phyloP scores from a whole-genome alignment of 2,113 vertebrate genomes.

The Lucifuga dentata region DNA sequence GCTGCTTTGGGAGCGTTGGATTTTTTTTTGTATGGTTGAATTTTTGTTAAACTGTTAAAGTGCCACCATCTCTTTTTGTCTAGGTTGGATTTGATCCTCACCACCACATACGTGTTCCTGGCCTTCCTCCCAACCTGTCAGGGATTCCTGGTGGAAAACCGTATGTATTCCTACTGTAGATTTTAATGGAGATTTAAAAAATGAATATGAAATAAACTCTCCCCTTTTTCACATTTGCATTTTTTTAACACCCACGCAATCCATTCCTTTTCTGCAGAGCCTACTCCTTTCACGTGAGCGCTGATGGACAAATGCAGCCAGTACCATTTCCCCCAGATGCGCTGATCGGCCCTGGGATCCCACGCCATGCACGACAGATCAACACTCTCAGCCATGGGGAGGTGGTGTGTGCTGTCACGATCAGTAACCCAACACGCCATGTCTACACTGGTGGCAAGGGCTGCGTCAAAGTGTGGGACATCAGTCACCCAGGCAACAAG shows the following conservation, averaged over 20 bases:
- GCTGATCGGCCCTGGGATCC: slow-evolving; percentile 93
- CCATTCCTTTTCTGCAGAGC: slow-evolving; percentile 79
- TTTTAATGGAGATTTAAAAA: background rate
- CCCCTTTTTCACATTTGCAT: background rate
- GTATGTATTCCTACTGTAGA: slow-evolving; percentile 78
- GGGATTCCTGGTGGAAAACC: slow-evolving; percentile 96
- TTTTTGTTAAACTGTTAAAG: background rate
- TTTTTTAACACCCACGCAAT: too few relatives aligned
- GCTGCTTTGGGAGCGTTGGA: background rate
- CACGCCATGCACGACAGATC: slow-evolving; percentile 94
- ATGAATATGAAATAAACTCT: background rate
- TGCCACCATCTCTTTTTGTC: background rate
- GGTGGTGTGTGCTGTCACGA: slow-evolving; percentile 96
- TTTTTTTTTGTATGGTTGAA: background rate
- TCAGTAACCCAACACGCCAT: slow-evolving; percentile 95
- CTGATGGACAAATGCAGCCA: slow-evolving; percentile 96
- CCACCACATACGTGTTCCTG: slow-evolving; percentile 90
- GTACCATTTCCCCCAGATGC: slow-evolving; percentile 96
- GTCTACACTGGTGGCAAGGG: slow-evolving; percentile 97
- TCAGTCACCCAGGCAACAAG: slow-evolving; percentile 97
- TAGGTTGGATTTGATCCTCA: slow-evolving; percentile 96
- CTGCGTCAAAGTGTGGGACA: slow-evolving; percentile 98
- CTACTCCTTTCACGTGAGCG: slow-evolving; percentile 95
- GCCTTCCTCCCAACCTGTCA: slow-evolving; percentile 89
- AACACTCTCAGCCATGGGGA: slow-evolving; percentile 95